Conservation (phyloP, 2,888 invertebrate genomes). For the Plebejus anna region DNA sequence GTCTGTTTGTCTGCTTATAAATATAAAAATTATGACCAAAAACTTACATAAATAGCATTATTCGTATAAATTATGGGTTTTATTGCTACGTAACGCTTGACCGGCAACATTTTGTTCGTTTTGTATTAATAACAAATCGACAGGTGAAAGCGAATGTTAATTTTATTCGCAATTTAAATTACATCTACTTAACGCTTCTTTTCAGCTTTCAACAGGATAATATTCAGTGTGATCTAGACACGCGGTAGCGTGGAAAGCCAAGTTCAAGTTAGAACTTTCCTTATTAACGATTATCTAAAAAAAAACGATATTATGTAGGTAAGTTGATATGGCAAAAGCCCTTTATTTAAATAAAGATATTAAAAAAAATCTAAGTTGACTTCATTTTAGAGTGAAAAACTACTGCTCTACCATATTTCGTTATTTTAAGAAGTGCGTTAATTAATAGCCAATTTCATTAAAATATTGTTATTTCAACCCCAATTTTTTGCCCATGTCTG, state of each 20-base stretch:
- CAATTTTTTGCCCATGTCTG: too few relatives aligned
- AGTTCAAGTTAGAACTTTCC: too few relatives aligned
- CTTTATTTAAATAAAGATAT: too few relatives aligned
- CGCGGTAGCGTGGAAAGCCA: too few relatives aligned
- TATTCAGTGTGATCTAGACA: background rate
- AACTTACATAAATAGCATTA: background rate
- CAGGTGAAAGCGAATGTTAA: conserved; percentile 10
- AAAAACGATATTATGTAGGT: too few relatives aligned
- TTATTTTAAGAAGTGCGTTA: too few relatives aligned
- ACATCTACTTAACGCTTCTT: background rate
- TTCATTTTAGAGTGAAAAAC: too few relatives aligned
- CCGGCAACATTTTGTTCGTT: background rate
- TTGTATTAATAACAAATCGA: conserved; percentile 10
- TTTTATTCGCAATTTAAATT: background rate
- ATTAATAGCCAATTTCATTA: too few relatives aligned
- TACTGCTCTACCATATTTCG: too few relatives aligned
- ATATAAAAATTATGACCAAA: background rate
- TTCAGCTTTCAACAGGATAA: conserved; percentile 3
- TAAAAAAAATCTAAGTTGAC: too few relatives aligned
- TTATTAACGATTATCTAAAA: background rate
- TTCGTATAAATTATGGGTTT: background rate
- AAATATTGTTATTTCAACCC: too few relatives aligned
- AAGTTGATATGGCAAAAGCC: too few relatives aligned
- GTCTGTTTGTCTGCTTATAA: background rate
- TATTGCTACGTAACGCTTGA: conserved; percentile 1